A percentile compares a stretch with the other conserved stretches of the same genome.
phyloP scores from a whole-genome alignment of 2,113 vertebrate genomes.

The Sialia sialis region DNA sequence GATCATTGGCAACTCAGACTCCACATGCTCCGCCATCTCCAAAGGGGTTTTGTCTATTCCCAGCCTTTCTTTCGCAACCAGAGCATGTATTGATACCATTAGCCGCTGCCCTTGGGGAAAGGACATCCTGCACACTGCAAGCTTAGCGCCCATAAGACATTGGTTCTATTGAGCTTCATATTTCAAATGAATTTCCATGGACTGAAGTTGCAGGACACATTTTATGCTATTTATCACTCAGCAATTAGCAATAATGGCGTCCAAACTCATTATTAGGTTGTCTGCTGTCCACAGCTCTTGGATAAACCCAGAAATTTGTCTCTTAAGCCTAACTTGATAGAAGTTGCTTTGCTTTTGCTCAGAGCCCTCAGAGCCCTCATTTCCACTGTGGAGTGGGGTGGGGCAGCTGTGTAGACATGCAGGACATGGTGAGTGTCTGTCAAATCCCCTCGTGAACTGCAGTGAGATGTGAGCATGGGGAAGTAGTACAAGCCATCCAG shows the following conservation, averaged over 20 bases:
- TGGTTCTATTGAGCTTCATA: background rate
- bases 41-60: background rate
- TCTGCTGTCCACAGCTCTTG: background rate
- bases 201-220: conserved; percentile 1
- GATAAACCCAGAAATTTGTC: background rate
- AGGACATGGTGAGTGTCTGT: background rate
- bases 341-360: background rate
- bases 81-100: background rate
- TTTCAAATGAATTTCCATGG: conserved; percentile 36
- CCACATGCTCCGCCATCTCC: background rate
- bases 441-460: background rate
- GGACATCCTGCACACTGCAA: background rate
- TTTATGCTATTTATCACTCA: conserved; percentile 40
- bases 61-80: background rate
- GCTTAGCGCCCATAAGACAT: background rate
- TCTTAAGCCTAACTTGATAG: background rate
- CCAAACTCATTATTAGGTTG: background rate
- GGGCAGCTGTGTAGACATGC: background rate
- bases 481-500: background rate
- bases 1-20: background rate
- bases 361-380: background rate
- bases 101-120: background rate
- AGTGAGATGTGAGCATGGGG: background rate
- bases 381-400: background rate
- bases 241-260: conserved; percentile 44